Evolutionary conservation across 2,888 invertebrate species (phyloP).

Genomic region (Melipona bicolor): DNA sequence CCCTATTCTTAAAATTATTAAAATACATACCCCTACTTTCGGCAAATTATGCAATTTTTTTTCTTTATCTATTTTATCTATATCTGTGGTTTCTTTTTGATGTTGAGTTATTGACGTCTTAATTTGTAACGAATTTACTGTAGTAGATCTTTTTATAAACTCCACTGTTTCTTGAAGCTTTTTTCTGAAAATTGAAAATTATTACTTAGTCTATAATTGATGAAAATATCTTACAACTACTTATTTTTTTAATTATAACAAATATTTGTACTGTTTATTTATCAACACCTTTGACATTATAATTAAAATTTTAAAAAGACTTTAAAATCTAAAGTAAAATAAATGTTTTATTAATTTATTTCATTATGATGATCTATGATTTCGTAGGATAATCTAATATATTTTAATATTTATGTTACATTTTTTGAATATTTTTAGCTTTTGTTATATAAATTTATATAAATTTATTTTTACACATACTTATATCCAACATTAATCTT

Average conservation of each 20-base stretch:
- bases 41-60: constrained; percentile 68
- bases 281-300: neutral
- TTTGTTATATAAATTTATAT: neutral
- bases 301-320: neutral
- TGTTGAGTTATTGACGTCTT: constrained; percentile 35
- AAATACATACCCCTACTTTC: constrained; percentile 73
- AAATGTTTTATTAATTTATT: neutral
- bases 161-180: constrained; percentile 91
- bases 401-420: neutral
- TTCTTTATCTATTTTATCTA: constrained; percentile 59
- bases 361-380: neutral
- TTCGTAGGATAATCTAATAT: neutral
- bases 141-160: constrained; percentile 87
- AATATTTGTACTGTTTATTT: neutral
- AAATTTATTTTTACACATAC: constrained; percentile 49
- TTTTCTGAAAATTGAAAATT: constrained; percentile 60
- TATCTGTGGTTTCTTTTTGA: constrained; percentile 42
- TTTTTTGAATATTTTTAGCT: neutral
- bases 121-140: constrained; percentile 72
- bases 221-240: neutral
- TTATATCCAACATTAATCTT: constrained; percentile 87
- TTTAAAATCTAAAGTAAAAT: neutral
- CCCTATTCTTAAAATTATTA: neutral
- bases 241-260: neutral
- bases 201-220: neutral